Evolutionary conservation across 2,888 invertebrate species (phyloP).

Genomic region (Willowsia nigromaculata): DNA sequence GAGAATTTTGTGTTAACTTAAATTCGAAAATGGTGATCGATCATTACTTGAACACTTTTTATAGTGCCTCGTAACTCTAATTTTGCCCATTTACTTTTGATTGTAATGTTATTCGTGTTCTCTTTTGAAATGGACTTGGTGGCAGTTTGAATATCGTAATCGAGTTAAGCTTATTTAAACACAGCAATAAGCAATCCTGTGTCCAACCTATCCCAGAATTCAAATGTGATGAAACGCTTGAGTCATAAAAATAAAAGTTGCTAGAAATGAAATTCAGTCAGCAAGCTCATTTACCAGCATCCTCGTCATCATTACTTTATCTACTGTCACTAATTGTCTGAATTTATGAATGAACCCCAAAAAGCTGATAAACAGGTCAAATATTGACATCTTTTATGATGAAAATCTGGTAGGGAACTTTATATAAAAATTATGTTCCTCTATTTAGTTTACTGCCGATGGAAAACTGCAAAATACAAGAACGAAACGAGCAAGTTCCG

Average conservation of each 20-base stretch:
- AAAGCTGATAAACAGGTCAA: not conserved
- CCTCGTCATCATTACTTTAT: not conserved
- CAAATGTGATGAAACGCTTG: not conserved
- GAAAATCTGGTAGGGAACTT: not conserved
- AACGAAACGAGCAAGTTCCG: slow-evolving; percentile 55
- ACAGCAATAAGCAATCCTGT: slow-evolving; percentile 26
- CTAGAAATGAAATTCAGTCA: not conserved
- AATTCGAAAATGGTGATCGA: too few relatives aligned
- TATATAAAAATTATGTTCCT: not conserved
- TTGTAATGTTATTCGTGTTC: too few relatives aligned
- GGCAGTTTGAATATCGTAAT: too few relatives aligned
- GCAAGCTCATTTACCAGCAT: not conserved
- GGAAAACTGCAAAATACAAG: slow-evolving; percentile 26
- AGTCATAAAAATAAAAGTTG: not conserved
- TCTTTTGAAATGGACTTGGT: too few relatives aligned
- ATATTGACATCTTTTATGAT: not conserved
- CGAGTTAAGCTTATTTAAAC: too few relatives aligned
- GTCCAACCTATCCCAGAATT: slow-evolving; percentile 32
- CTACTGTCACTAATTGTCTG: not conserved
- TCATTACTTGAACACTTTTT: too few relatives aligned
- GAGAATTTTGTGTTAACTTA: too few relatives aligned
- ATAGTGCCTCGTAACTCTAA: too few relatives aligned
- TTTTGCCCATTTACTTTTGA: too few relatives aligned
- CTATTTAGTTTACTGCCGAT: not conserved
- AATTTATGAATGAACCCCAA: not conserved